Base-by-base conservation (phyloP, 2,113 vertebrate species). In the Halichoerus grypus region DNA sequence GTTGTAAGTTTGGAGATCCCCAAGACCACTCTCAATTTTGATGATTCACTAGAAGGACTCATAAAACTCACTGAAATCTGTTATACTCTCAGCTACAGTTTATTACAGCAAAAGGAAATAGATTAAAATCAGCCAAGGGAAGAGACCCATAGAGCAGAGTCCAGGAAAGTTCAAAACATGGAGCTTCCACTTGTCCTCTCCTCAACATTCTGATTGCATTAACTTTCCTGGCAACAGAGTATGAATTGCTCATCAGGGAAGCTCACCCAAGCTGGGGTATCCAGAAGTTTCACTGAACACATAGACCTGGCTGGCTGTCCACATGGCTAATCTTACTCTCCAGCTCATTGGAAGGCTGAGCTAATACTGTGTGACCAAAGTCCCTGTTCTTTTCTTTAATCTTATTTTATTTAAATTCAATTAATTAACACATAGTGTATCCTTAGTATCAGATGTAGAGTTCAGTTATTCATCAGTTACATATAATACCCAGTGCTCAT, bases 41-140 rank as follows among this genome's bases (percentile, higher is more conserved):
- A 51, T 61, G 42, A 59, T 42, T 79, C 39, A 59, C 33, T 83
- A 39, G 36, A 76, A 83, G 49, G 49, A 57, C 36, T 57, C 69
- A 46, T 7, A 77, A 5, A 36, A 84, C 16, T 82, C 33, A 28
- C 26, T 69, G 11, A 59, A 84, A 42, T 74, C 65, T 88, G 39
- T 61, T 18, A 31, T 28, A 36, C 46, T 67, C 22, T 63, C 9
- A 36, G 53, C 26, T 61, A 72, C 13, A 59, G 36, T 36, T 61
- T 53, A 16, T 79, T 63, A 63, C 19, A 65, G 6, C 3, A 26
- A 71, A 80, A 72, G 4, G 33, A 85, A 31, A 46, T 42, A 42
- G 69, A 55, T 80, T 53, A 86, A 55, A 85, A 36, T 90, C 42
- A 71, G 53, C n/a, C 92, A 46, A 46, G 55, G 28, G n/a, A 92